phyloP scores from a whole-genome alignment of 2,113 vertebrate species.

The Microtus oregoni region DNA sequence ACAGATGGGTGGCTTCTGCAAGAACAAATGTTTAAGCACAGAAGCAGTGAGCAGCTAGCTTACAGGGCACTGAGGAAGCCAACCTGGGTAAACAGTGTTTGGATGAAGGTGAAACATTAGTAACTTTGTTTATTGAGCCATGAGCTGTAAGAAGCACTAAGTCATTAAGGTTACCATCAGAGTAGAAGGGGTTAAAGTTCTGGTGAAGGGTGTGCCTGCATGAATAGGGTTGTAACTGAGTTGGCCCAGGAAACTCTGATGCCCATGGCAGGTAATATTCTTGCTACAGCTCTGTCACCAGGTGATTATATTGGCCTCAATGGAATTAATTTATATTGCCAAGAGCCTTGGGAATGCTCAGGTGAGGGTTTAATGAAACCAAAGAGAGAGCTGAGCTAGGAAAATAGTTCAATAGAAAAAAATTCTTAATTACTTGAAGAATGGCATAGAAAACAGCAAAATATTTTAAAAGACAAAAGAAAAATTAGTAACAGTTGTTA shows the following conservation, averaged over 20 bases:
- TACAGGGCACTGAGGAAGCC: neutral
- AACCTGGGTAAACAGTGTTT: neutral
- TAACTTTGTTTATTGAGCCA: neutral
- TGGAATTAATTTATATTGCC: conserved; percentile 67
- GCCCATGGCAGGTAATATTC: conserved; percentile 36
- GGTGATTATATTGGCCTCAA: conserved; percentile 51
- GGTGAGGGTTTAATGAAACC: conserved; percentile 59
- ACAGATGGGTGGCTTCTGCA: neutral
- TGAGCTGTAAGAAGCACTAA: neutral
- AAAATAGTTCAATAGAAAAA: conserved; percentile 43
- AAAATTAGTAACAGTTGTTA: neutral
- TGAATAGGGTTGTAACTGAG: conserved; percentile 27
- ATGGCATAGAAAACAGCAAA: conserved; percentile 32
- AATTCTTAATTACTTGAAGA: neutral
- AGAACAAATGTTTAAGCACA: neutral
- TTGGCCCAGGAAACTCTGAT: conserved; percentile 49
- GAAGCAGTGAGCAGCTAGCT: neutral
- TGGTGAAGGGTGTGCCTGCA: neutral
- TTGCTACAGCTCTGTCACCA: conserved; percentile 32
- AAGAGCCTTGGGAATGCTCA: conserved; percentile 42
- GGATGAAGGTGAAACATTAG: neutral
- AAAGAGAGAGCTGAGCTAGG: conserved; percentile 4
- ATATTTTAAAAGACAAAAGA: conserved; percentile 21
- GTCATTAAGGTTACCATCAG: neutral
- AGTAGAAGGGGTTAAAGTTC: conserved; percentile 61